phyloP scores from a whole-genome alignment of 2,888 invertebrate species.

The Azorinus chamasolen region DNA sequence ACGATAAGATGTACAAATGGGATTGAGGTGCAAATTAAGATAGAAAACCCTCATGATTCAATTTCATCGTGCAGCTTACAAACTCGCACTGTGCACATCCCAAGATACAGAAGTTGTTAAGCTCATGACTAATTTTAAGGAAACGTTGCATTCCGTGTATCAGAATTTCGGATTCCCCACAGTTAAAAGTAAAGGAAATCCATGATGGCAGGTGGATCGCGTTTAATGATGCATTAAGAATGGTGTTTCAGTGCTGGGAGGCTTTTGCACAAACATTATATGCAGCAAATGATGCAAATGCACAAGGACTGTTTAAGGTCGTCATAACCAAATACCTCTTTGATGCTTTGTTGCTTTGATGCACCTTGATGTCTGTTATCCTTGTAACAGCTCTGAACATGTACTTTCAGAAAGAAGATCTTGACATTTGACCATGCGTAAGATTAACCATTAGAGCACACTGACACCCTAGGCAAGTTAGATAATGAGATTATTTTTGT shows the following conservation, averaged over 20 bases:
- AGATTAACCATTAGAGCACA: slow-evolving; percentile 8
- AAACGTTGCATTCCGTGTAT: slow-evolving; percentile 18
- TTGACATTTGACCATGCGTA: slow-evolving; percentile 12
- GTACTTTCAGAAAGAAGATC: slow-evolving; percentile 6
- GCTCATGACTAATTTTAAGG: slow-evolving; percentile 17
- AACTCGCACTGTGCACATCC: slow-evolving; percentile 13
- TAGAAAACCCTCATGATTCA: slow-evolving; percentile 8
- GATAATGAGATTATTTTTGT: slow-evolving; percentile 15
- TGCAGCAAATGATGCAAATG: slow-evolving; percentile 20
- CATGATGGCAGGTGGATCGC: slow-evolving; percentile 24
- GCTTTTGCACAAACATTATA: slow-evolving; percentile 16
- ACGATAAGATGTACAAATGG: slow-evolving; percentile 2
- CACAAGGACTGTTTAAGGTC: slow-evolving; percentile 12
- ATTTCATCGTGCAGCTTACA: slow-evolving; percentile 29
- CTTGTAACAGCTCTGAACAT: slow-evolving; percentile 19
- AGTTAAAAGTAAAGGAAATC: slow-evolving; percentile 24
- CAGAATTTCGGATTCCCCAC: slow-evolving; percentile 21
- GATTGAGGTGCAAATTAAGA: slow-evolving; percentile 4
- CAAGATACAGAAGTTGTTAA: slow-evolving; percentile 15
- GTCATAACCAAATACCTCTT: slow-evolving; percentile 15
- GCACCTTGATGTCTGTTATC: slow-evolving; percentile 18
- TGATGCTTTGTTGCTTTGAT: slow-evolving; percentile 6
- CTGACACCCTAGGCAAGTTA: background rate
- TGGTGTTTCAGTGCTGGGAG: slow-evolving; percentile 25
- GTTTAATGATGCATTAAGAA: slow-evolving; percentile 4